Percentiles rank a stretch among this genome's conserved stretches.
Evolutionary conservation across 2,888 invertebrate genomes (phyloP).

Genomic region (Drosophila falleni): DNA sequence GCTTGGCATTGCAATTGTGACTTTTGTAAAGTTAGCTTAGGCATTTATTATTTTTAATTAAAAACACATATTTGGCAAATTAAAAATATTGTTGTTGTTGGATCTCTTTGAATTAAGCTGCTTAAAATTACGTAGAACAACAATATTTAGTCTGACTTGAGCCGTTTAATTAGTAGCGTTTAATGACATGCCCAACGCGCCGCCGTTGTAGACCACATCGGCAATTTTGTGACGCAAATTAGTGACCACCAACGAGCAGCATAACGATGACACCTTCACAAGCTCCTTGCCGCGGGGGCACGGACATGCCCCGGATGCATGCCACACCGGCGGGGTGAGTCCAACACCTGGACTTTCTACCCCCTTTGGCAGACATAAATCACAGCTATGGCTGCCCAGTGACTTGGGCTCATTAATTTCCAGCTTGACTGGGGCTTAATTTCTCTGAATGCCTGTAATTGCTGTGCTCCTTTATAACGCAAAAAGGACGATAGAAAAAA

Average conservation of each 20-base stretch:
- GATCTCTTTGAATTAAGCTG: slow-evolving; percentile 6
- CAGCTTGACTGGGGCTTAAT: slow-evolving; percentile 48
- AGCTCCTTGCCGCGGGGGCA: neutral
- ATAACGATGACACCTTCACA: slow-evolving; percentile 29
- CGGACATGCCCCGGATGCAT: slow-evolving; percentile 12
- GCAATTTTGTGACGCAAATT: slow-evolving; percentile 54
- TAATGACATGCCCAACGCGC: slow-evolving; percentile 56
- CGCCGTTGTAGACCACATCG: slow-evolving; percentile 8
- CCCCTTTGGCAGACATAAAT: slow-evolving; percentile 51
- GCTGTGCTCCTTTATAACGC: slow-evolving; percentile 14
- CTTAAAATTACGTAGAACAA: slow-evolving; percentile 9
- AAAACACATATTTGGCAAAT: slow-evolving; percentile 43
- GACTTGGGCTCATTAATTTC: slow-evolving; percentile 65
- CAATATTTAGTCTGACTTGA: slow-evolving; percentile 7
- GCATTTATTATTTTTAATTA: slow-evolving; percentile 48
- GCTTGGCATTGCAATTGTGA: slow-evolving; percentile 31
- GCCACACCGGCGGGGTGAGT: slow-evolving; percentile 16
- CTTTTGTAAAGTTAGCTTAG: neutral
- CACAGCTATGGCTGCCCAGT: slow-evolving; percentile 39
- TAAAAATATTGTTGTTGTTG: slow-evolving; percentile 24
- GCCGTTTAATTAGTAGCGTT: slow-evolving; percentile 64
- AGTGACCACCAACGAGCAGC: slow-evolving; percentile 44
- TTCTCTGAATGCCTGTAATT: slow-evolving; percentile 58
- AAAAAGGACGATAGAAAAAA: slow-evolving; percentile 12
- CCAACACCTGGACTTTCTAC: slow-evolving; percentile 46